Conservation (phyloP, 2,113 vertebrate genomes). For the Hassar affinis region DNA sequence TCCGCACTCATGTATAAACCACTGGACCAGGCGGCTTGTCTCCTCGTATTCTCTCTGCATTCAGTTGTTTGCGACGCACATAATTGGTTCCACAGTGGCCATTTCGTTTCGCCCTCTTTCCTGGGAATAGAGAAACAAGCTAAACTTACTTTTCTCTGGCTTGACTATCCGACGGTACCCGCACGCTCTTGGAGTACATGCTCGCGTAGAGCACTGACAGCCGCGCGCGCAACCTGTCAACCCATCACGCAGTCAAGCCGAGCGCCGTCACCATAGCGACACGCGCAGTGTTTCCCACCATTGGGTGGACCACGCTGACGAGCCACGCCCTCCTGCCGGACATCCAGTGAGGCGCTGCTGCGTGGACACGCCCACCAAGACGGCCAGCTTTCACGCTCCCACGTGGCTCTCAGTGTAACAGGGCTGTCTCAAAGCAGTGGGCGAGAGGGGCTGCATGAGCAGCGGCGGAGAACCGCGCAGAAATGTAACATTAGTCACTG, state of each 20-base stretch:
- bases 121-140: constrained; percentile 61
- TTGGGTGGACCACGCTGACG: constrained; percentile 74
- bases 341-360: constrained; percentile 72
- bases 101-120: constrained; percentile 24
- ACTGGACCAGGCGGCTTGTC: neutral
- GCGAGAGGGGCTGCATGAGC: neutral
- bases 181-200: constrained; percentile 97
- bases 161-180: constrained; percentile 94
- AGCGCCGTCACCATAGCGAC: constrained; percentile 94
- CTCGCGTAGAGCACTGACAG: constrained; percentile 94
- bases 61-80: neutral
- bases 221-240: constrained; percentile 90
- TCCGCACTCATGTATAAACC: neutral
- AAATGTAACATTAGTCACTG: neutral
- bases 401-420: constrained; percentile 4
- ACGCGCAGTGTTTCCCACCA: constrained; percentile 79
- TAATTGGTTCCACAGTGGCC: constrained; percentile 30
- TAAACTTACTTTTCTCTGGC: constrained; percentile 94
- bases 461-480: neutral
- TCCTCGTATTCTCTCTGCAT: neutral
- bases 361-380: constrained; percentile 61
- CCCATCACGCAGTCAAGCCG: constrained; percentile 91
- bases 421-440: neutral
- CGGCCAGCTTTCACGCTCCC: neutral
- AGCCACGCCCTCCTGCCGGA: constrained; percentile 57